phyloP scores from a whole-genome alignment of 2,113 vertebrate species.

The Argyrosomus japonicus region DNA sequence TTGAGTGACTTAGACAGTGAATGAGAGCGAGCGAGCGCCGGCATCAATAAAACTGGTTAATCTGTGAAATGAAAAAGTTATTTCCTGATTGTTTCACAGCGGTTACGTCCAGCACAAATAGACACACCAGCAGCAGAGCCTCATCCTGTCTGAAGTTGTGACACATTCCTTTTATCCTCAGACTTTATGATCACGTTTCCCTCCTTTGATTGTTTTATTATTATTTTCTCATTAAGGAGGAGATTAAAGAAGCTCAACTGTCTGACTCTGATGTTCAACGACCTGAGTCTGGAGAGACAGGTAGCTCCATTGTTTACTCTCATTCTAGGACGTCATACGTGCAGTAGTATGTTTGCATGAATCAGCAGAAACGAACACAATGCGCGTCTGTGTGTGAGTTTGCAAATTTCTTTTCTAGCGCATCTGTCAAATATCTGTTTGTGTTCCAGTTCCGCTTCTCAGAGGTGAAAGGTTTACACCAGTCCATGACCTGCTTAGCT shows the following conservation, averaged over 20 bases:
- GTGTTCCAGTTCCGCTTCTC: slow-evolving; percentile 86
- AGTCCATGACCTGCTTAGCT: slow-evolving; percentile 84
- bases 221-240: slow-evolving; percentile 47
- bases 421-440: not conserved
- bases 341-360: not conserved
- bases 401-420: not conserved
- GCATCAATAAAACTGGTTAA: too few relatives aligned
- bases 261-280: slow-evolving; percentile 82
- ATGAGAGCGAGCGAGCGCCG: too few relatives aligned
- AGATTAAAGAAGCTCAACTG: slow-evolving; percentile 81
- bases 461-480: slow-evolving; percentile 84
- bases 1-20: too few relatives aligned
- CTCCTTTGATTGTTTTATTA: not conserved
- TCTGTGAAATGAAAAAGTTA: too few relatives aligned
- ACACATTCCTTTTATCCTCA: too few relatives aligned
- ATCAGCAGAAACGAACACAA: not conserved
- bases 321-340: not conserved
- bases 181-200: not conserved
- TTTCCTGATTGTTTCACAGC: too few relatives aligned
- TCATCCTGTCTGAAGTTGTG: too few relatives aligned
- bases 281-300: slow-evolving; percentile 81
- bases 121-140: too few relatives aligned
- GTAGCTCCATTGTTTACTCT: slow-evolving; percentile 44
- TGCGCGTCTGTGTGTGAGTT: not conserved
- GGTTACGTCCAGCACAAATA: too few relatives aligned